Base-by-base conservation (phyloP, 2,797 vertebrate species). In the Parauchenoglanis ngamensis region DNA sequence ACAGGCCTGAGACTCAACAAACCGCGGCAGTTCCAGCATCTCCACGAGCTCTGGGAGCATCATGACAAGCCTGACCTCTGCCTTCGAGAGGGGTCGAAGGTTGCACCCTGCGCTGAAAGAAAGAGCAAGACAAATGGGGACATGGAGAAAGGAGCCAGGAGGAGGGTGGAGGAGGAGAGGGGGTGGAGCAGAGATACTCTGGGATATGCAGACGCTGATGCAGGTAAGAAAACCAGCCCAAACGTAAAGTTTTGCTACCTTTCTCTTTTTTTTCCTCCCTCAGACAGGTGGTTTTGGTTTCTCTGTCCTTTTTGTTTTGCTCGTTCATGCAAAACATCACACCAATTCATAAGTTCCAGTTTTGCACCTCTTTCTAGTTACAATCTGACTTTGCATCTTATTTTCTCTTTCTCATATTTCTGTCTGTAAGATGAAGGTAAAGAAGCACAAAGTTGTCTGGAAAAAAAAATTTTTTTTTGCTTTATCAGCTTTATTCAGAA, bases 1-100 rank as follows among this genome's bases (percentile, higher is more conserved):
- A 99, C 97, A 92, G 98, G 98, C 87, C 96, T 99, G 94, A 96
- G 98, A 92, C 98, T 98, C 92, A 97, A 98, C 96, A 98, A 98
- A 91, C 97, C 97, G 91, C 91, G 94, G 93, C 92, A 96, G 94
- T 94, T 97, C 93, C 97, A 96, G 94, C 95, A 96, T 93, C 96
- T 97, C 93, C 95, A 96, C 94, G 96, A 97, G 93, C 95, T 96
- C 73, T 97, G 96, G 96, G 96, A 88, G 57, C 87, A 86, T 12
- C 90, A 96, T 92, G 96, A 96, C 92, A 94, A 94, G 94, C 75
- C 87, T 0, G 88, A 85, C 46, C 85, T 84, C 85, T 68, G 70
- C 79, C 77, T 87, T 61, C 94, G 17, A 94, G 95, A 92, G 95
- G 95, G 94, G 40, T 65, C 49, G 17, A 85, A 85, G 84, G 72